phyloP scores from a whole-genome alignment of 2,113 vertebrate species.

The Brachypodius melanocephalos region DNA sequence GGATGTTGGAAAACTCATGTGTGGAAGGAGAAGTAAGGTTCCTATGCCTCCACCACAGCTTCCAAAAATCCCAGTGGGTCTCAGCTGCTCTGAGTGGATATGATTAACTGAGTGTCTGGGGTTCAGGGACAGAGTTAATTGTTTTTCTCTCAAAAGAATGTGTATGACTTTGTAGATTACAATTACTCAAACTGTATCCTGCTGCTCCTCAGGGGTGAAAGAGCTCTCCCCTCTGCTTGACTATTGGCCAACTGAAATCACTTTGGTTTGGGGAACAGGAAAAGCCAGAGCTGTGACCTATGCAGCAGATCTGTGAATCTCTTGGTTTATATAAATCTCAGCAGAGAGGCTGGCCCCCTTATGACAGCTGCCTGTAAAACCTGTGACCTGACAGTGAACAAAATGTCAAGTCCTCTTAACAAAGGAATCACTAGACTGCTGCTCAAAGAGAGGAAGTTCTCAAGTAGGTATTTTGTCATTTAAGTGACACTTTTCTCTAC shows the following conservation, averaged over 20 bases:
- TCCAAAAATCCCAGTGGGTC: not conserved
- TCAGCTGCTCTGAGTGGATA: not conserved
- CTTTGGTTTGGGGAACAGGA: not conserved
- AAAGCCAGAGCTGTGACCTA: not conserved
- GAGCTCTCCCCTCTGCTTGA: not conserved
- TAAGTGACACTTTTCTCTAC: constrained; percentile 9
- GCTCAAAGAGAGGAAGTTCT: constrained; percentile 14
- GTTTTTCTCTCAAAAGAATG: not conserved
- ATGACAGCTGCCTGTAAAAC: not conserved
- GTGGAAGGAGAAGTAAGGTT: not conserved
- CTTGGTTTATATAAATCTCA: not conserved
- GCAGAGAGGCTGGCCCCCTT: not conserved
- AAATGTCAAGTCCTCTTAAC: not conserved
- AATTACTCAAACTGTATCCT: not conserved
- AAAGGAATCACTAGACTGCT: not conserved
- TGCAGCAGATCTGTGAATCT: not conserved
- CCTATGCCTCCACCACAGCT: not conserved
- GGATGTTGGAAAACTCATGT: not conserved
- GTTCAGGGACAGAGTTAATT: not conserved
- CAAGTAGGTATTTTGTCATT: constrained; percentile 40
- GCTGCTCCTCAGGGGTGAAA: not conserved
- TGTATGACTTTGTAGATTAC: not conserved
- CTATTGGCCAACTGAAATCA: not conserved
- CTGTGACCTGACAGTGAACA: not conserved
- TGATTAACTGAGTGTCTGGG: not conserved